Percentiles rank a stretch among this genome's conserved stretches.
phyloP scores from a whole-genome alignment of 1,140 invertebrate genomes.

The Philopotamus ludificatus region DNA sequence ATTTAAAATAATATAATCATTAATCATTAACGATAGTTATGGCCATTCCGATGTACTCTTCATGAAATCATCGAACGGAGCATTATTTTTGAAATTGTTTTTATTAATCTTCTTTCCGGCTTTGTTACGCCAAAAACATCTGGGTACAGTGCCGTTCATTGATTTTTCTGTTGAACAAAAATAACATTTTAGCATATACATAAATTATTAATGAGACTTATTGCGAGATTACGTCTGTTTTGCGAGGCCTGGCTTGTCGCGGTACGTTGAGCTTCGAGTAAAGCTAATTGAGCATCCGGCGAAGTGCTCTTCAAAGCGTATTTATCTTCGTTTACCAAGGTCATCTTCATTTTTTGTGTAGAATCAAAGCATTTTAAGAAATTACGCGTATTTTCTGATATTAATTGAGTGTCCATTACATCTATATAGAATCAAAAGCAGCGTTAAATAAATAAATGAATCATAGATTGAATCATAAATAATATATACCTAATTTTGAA shows the following conservation, averaged over 20 bases:
- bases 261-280: constrained; percentile 29
- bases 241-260: constrained; percentile 25
- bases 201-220: not conserved
- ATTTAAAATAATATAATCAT: too few species aligned
- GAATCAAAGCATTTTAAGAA: constrained; percentile 57
- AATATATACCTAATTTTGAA: constrained; percentile 55
- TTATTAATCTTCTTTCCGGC: not conserved
- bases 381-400: constrained; percentile 51
- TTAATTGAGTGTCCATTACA: constrained; percentile 52
- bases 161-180: constrained; percentile 4
- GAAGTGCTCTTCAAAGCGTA: not conserved
- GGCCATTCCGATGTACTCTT: constrained; percentile 3
- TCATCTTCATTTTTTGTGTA: not conserved
- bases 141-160: constrained; percentile 4
- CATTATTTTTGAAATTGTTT: not conserved
- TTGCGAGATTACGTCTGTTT: constrained; percentile 19
- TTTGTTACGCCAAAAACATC: constrained; percentile 40
- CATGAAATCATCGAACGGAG: constrained; percentile 17
- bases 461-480: not conserved
- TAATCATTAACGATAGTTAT: too few species aligned
- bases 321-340: not conserved
- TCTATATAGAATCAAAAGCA: constrained; percentile 19
- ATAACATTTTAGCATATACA: not conserved
- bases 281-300: constrained; percentile 26
- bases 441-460: constrained; percentile 9